These are phyloP conservation scores for Lochmaea crataegi DNA, from an alignment of 2,888 invertebrate species.

Conservation along the genomic window DNA sequence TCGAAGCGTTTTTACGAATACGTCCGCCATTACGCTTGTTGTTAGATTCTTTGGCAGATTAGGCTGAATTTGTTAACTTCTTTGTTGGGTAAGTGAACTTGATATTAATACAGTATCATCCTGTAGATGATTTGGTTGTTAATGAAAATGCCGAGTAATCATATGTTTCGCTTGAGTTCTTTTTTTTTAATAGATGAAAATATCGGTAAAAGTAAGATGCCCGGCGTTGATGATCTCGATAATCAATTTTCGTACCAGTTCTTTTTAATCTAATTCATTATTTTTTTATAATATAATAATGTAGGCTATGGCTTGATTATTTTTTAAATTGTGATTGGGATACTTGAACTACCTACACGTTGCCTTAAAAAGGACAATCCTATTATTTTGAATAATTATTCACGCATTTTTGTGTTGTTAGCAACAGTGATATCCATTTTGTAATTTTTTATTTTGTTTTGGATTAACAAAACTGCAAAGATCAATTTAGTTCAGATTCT, in stretches of 20 bases:
- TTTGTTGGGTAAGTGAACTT: neutral
- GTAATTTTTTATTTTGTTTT: too few relatives aligned
- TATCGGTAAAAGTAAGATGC: neutral
- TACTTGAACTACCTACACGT: neutral
- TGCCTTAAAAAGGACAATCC: neutral
- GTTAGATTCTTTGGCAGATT: conserved; percentile 7
- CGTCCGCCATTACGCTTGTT: conserved; percentile 16
- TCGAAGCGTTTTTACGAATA: neutral
- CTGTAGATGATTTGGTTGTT: neutral
- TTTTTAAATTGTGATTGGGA: neutral
- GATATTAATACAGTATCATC: neutral
- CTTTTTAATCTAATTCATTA: neutral
- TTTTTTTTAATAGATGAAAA: neutral
- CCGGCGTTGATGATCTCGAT: neutral
- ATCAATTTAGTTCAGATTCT: too few relatives aligned
- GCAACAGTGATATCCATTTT: too few relatives aligned
- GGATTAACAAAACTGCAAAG: too few relatives aligned
- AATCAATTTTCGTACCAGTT: neutral
- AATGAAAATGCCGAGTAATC: neutral
- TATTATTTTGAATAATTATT: neutral
- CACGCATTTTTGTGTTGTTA: neutral
- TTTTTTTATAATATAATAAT: too few relatives aligned
- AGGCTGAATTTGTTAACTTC: neutral
- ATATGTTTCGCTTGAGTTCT: neutral
- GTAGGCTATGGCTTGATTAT: neutral